Evolutionary conservation across 2,797 vertebrate species (phyloP).

Genomic region (Alcedo quadribrachys): DNA sequence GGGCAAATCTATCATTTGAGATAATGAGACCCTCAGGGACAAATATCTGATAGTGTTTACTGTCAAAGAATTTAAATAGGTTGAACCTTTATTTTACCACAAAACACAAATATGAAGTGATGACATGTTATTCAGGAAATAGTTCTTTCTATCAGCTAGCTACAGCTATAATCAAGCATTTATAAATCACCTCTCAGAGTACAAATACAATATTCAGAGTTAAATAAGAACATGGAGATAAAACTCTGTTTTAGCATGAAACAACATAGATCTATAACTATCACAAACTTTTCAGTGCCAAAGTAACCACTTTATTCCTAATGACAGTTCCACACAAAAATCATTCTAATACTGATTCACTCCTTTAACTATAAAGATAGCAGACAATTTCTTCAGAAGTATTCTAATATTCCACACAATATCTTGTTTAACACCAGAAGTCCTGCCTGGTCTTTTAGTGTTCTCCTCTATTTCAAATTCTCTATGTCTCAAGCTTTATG

Average conservation of each 20-base stretch:
- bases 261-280: neutral
- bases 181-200: neutral
- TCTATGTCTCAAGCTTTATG: neutral
- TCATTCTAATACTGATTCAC: neutral
- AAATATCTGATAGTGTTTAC: neutral
- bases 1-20: conserved; percentile 14
- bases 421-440: neutral
- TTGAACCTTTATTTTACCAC: neutral
- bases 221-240: neutral
- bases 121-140: neutral
- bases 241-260: neutral
- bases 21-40: neutral
- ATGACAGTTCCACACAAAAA: neutral
- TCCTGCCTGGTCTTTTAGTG: rapidly evolving
- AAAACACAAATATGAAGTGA: neutral
- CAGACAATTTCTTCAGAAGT: neutral
- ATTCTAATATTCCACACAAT: neutral
- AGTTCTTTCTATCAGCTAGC: neutral
- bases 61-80: neutral
- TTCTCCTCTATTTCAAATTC: neutral
- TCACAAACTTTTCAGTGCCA: neutral
- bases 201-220: neutral
- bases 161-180: neutral
- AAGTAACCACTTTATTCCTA: neutral
- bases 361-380: neutral